Evolutionary conservation across 2,113 vertebrate species (phyloP).

Genomic region (Steatornis caripensis): DNA sequence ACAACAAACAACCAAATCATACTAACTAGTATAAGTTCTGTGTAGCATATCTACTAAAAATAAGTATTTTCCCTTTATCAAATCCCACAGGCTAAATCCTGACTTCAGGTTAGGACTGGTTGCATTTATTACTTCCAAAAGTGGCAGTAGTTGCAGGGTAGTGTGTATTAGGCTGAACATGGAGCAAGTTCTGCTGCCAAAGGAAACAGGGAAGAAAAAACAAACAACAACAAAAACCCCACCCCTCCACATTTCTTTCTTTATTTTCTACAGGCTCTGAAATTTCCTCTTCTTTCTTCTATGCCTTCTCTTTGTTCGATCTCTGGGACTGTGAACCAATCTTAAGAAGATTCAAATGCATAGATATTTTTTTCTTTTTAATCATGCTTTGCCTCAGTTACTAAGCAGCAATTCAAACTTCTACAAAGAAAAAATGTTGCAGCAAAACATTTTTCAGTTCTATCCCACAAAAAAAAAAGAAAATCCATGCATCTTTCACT

Average conservation of each 20-base stretch:
- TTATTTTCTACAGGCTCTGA: background rate
- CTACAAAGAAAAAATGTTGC: background rate
- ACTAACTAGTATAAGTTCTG: background rate
- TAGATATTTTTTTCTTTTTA: background rate
- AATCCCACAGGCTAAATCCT: background rate
- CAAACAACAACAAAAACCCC: background rate
- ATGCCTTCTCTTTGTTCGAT: background rate
- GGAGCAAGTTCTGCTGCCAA: background rate
- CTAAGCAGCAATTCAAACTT: background rate
- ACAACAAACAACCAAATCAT: background rate
- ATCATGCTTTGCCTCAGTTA: background rate
- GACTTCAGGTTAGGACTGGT: background rate
- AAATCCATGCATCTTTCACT: background rate
- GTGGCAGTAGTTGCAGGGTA: background rate
- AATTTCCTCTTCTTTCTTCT: background rate
- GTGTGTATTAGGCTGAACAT: background rate
- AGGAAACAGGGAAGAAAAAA: background rate
- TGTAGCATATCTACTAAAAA: background rate
- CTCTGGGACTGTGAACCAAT: background rate
- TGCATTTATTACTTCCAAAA: background rate
- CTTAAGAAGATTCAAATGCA: background rate
- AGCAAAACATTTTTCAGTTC: background rate
- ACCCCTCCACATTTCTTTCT: background rate
- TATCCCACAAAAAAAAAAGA: background rate
- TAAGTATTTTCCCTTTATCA: background rate